Evolutionary conservation across 2,797 vertebrate genomes (phyloP), one percentile per base, ranked within the genome.

Genomic region (Gobionotothen gibberifrons): DNA sequence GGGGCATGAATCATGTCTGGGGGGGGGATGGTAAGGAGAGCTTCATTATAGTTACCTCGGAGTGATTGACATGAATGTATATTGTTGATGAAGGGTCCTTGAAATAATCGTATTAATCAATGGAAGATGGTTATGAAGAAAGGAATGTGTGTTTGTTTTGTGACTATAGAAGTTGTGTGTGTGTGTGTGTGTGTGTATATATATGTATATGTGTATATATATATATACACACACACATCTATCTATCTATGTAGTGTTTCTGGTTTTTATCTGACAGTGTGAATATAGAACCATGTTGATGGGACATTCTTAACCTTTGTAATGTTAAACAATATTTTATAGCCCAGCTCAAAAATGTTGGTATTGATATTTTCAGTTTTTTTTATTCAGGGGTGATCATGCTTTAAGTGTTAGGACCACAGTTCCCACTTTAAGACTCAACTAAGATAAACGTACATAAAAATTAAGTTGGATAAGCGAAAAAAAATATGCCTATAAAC

Each of bases 1-100:
- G 32, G 83, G 0, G 56, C 13, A 84, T 85, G 90, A 93, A 86
- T 68, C 76, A 85, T 95, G 94, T 91, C 86, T 80, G 73, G 89
- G 76, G 77, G 83, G 54, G 59, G 53, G 29, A 60, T 13, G 91
- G 95, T 96, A 94, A 96, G 95, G 69, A 63, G 36, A 16, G 32
- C 12, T 52, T 44, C 9, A 0, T 40, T 2, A 0, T 9, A 42
- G 17, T 76, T 29, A 39, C 16, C 43, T 10, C 8, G 17, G 21
- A 49, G 60, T 39, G n/a, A 29, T 15, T 51, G 16, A 15, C 32
- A 40, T 16, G 10, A 12, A 3, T 40, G 51, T 12, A 1, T 61
- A 5, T 52, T 74, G 26, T 69, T 63, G 4, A 14, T 63, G n/a
- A 36, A 36, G 5, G 44, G 15, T 10, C 8, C 1, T 48, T 13